These are phyloP conservation scores for Protodeltote pygarga DNA, from an alignment of 2,888 invertebrate genomes.

Conservation along the genomic window DNA sequence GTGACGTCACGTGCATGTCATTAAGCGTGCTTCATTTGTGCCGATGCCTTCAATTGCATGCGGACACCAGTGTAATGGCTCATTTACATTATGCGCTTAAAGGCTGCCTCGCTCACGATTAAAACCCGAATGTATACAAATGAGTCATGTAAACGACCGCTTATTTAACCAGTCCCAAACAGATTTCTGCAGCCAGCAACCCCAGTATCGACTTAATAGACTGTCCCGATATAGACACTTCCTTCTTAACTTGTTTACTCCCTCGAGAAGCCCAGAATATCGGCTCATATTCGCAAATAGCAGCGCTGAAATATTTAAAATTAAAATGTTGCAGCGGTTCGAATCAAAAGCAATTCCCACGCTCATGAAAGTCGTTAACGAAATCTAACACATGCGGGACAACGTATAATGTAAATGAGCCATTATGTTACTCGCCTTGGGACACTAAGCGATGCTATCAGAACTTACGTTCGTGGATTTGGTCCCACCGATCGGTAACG, in stretches of 20 bases:
- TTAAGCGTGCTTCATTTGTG: constrained; percentile 46
- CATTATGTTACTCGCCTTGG: constrained; percentile 44
- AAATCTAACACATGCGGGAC: constrained; percentile 47
- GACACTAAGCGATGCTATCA: constrained; percentile 48
- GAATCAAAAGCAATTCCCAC: constrained; percentile 36
- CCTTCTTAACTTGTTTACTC: constrained; percentile 25
- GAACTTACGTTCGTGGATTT: constrained; percentile 43
- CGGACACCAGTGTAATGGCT: constrained; percentile 38
- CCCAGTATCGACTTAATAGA: constrained; percentile 11
- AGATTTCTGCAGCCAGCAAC: constrained; percentile 27
- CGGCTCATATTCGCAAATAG: constrained; percentile 6
- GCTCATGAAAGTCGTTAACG: constrained; percentile 47
- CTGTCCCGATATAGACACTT: constrained; percentile 10
- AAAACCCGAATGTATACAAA: constrained; percentile 16
- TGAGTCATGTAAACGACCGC: constrained; percentile 32
- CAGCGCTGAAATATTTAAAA: constrained; percentile 26
- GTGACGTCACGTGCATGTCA: constrained; percentile 42
- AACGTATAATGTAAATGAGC: constrained; percentile 50
- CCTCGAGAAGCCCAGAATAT: constrained; percentile 13
- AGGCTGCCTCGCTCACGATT: constrained; percentile 22
- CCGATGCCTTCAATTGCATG: constrained; percentile 46
- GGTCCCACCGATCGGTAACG: constrained; percentile 34
- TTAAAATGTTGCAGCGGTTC: constrained; percentile 27
- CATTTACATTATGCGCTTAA: constrained; percentile 44
- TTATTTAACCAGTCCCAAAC: constrained; percentile 21